phyloP scores from a whole-genome alignment of 2,113 vertebrate genomes.

The Mastomys natalensis region DNA sequence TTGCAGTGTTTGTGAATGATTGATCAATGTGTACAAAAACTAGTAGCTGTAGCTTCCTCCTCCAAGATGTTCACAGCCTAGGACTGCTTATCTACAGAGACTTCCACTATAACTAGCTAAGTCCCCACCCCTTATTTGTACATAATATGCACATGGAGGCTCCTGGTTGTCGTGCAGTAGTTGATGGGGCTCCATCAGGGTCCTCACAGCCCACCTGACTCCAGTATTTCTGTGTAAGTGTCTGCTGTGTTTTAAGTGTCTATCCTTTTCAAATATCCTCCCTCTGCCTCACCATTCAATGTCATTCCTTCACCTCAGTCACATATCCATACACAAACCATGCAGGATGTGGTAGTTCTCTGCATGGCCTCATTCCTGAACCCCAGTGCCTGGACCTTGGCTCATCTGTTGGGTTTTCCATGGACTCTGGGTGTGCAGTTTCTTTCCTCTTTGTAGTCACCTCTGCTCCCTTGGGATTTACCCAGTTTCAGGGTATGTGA shows the following conservation, averaged over 20 bases:
- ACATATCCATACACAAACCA: background rate
- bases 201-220: background rate
- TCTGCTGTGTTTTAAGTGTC: background rate
- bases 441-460: background rate
- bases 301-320: background rate
- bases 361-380: background rate
- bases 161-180: background rate
- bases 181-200: background rate
- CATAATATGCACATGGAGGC: background rate
- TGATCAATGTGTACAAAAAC: background rate
- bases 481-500: background rate
- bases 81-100: background rate
- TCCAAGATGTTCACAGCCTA: background rate
- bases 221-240: background rate
- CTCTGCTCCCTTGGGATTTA: background rate
- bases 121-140: background rate
- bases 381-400: background rate
- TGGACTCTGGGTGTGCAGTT: fast-evolving
- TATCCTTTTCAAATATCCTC: background rate
- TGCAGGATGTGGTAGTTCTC: background rate
- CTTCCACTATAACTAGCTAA: background rate
- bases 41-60: background rate
- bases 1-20: background rate
- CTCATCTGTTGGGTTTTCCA: background rate
- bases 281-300: no score